Percentiles rank a stretch among this genome's conserved stretches.
These are phyloP conservation scores for Pluvialis apricaria DNA, from an alignment of 2,113 vertebrate genomes.

Conservation along the genomic window DNA sequence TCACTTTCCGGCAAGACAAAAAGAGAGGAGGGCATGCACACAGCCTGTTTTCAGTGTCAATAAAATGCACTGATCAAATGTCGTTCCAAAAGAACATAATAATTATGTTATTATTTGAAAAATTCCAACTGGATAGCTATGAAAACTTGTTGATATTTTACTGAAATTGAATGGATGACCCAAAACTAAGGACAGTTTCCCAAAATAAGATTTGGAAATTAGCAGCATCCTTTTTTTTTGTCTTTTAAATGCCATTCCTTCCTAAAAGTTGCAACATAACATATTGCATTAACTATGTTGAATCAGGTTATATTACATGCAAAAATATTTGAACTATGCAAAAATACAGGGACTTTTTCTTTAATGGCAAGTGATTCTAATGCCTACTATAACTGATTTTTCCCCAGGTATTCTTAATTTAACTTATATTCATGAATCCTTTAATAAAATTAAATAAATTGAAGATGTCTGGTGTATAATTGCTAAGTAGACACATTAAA, in stretches of 20 bases:
- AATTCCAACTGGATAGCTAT: background rate
- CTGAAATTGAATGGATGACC: background rate
- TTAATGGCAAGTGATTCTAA: conserved; percentile 6
- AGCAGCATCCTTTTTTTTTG: background rate
- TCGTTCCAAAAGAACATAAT: background rate
- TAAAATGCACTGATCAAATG: background rate
- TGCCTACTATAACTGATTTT: conserved; percentile 20
- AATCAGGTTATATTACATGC: background rate
- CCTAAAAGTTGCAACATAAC: background rate
- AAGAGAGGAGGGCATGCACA: background rate
- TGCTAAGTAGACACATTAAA: background rate
- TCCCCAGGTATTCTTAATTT: conserved; percentile 34
- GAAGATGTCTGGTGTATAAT: background rate
- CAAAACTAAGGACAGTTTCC: background rate
- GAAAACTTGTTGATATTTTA: background rate
- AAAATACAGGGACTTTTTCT: conserved; percentile 15
- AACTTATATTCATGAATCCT: conserved; percentile 11
- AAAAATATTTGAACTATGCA: conserved; percentile 18
- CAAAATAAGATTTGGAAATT: background rate
- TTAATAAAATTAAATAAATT: conserved; percentile 54
- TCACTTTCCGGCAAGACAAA: background rate
- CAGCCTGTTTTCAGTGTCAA: background rate
- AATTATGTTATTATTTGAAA: background rate
- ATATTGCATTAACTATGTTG: background rate
- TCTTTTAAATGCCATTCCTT: background rate